phyloP scores from a whole-genome alignment of 2,797 vertebrate species.

The Coracias cyanogaster region DNA sequence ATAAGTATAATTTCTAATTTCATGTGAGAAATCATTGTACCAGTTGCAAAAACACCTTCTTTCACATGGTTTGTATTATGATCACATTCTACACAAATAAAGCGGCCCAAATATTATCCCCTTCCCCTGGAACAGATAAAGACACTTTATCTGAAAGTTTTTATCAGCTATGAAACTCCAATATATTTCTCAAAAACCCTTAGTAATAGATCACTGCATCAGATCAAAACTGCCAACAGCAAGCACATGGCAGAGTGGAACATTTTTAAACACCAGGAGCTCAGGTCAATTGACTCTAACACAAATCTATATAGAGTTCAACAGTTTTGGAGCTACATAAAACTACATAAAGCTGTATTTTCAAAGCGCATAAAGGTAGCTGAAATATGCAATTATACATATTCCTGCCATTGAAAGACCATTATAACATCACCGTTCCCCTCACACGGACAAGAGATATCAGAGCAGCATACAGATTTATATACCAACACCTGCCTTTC shows the following conservation, averaged over 20 bases:
- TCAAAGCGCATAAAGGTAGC: neutral
- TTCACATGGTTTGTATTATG: neutral
- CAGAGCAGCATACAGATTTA: neutral
- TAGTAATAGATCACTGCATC: fast-evolving
- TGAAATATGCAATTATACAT: neutral
- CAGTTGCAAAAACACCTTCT: neutral
- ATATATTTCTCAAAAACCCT: neutral
- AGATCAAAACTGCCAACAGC: neutral
- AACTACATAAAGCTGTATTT: neutral
- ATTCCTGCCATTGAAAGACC: neutral
- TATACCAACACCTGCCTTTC: neutral
- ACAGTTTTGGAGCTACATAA: neutral
- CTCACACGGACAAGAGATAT: fast-evolving
- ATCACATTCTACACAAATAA: neutral
- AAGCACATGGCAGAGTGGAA: neutral
- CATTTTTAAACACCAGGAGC: neutral
- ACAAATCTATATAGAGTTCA: fast-evolving
- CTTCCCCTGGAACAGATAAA: neutral
- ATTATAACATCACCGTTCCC: fast-evolving
- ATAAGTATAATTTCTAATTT: neutral
- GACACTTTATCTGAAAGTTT: neutral
- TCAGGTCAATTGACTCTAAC: neutral
- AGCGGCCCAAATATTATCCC: neutral
- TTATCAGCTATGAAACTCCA: neutral
- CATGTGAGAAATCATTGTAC: neutral